Base-by-base conservation (phyloP, 2,113 vertebrate genomes). In the Nothoprocta perdicaria region DNA sequence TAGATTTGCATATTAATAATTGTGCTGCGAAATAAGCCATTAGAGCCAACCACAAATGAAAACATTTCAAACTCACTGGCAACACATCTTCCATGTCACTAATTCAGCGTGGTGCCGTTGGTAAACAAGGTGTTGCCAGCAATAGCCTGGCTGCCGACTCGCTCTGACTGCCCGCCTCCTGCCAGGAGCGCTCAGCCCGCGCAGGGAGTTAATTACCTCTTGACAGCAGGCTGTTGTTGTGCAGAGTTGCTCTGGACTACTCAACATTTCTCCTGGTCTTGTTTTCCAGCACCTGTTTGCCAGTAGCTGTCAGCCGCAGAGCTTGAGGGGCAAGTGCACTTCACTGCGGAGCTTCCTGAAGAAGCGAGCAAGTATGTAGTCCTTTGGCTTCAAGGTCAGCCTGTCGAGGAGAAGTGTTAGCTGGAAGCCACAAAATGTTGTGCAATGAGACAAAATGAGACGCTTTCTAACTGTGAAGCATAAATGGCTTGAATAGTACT, bases 91-190 rank as follows among this genome's bases (percentile, higher is more conserved):
- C 81, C 38, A 63, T 84, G 46, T 88, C 52, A 24, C 31, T 72
- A n/a, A 38, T 66, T 75, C 41, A 23, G 41, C 72, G 71, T 21
- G 18, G 77, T 55, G 14, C 22, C 69, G 43, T 58, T 84, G 66
- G 43, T 85, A 93, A 92, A 94, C 85, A 78, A 45, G 53, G 88
- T 84, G 74, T 79, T 45, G 86, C 33, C 69, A 79, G 86, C 85
- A 80, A 65, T 10, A 66, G 21, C 35, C 29, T 88, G 53, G n/a
- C 40, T 72, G 60, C 63, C 76, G 72, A 31, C 60, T 86, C 58
- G 9, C 31, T 63, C 14, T 43, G 17, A 74, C 80, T 45, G 63
- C 16, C 8, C 9, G 4, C 15, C 13, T 15, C 11, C 61, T 29
- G 14, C 23, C 43, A 46, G n/a, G 63, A 92, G 38, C 19, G 45